phyloP scores from a whole-genome alignment of 2,888 invertebrate genomes.

The Troides aeacus region DNA sequence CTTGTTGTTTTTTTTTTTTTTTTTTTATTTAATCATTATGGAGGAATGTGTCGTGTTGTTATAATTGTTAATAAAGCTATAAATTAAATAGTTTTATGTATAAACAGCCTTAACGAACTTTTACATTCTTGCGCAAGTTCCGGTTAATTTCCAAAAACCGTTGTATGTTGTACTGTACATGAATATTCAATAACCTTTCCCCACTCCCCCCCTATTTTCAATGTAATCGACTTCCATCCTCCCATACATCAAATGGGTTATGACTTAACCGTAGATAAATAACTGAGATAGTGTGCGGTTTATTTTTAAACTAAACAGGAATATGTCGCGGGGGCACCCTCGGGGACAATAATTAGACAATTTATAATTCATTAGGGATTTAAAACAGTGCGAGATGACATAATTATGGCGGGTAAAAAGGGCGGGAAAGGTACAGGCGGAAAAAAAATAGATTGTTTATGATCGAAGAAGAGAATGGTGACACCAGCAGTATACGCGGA shows the following conservation, averaged over 20 bases:
- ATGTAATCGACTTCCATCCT: conserved; percentile 16
- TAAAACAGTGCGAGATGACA: conserved; percentile 55
- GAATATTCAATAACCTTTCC: conserved; percentile 25
- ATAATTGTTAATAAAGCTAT: not conserved
- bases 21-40: too few relatives aligned
- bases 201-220: conserved; percentile 5
- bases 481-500: not conserved
- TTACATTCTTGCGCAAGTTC: conserved; percentile 13
- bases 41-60: not conserved
- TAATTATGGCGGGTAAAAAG: conserved; percentile 50
- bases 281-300: conserved; percentile 31
- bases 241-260: conserved; percentile 33
- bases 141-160: conserved; percentile 21
- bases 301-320: conserved; percentile 44
- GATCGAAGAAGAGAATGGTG: conserved; percentile 37
- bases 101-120: not conserved
- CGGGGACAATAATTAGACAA: conserved; percentile 54
- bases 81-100: not conserved
- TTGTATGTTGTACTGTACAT: conserved; percentile 4
- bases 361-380: conserved; percentile 58
- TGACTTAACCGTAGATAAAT: conserved; percentile 34
- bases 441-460: conserved; percentile 48
- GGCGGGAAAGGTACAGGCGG: conserved; percentile 32
- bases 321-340: conserved; percentile 47
- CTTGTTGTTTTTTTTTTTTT: too few relatives aligned